A percentile compares a stretch with the other conserved stretches of the same genome.
phyloP scores from a whole-genome alignment of 30 jellyfish, hydroid and myxozoan species.

The Aurelia sp. region DNA sequence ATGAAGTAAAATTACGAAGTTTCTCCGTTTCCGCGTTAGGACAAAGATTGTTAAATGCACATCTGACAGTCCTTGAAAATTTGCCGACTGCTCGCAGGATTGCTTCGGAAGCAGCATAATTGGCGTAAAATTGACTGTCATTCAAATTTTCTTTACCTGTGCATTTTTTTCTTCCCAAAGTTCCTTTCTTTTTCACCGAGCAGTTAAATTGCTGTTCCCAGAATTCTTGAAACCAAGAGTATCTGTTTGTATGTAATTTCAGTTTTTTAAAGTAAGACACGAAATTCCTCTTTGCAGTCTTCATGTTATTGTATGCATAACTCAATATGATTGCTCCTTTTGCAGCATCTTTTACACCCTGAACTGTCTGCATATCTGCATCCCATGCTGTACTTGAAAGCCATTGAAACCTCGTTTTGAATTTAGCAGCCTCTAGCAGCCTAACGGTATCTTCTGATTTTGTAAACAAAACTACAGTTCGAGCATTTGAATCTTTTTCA shows the following conservation, averaged over 20 bases:
- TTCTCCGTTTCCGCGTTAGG: too few relatives aligned
- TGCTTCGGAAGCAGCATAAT: not conserved
- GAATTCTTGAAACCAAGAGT: slow-evolving; percentile 39
- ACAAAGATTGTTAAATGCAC: too few relatives aligned
- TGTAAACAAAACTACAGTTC: slow-evolving; percentile 10
- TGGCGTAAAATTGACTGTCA: not conserved
- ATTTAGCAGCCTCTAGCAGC: slow-evolving; percentile 8
- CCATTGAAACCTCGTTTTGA: not conserved
- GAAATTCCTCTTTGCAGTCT: not conserved
- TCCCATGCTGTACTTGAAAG: slow-evolving; percentile 9
- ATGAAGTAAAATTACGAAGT: too few relatives aligned
- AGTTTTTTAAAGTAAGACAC: slow-evolving; percentile 1
- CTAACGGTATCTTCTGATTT: slow-evolving; percentile 15
- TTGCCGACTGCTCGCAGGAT: too few relatives aligned
- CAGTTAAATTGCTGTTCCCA: slow-evolving; percentile 38
- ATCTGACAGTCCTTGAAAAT: too few relatives aligned
- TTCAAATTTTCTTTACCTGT: slow-evolving; percentile 17
- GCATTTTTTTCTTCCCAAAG: not conserved
- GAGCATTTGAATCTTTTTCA: not conserved
- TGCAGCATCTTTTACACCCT: slow-evolving; percentile 15
- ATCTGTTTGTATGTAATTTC: not conserved
- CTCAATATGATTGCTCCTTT: slow-evolving; percentile 44
- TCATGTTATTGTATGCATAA: not conserved
- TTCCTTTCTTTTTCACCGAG: not conserved
- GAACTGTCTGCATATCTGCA: not conserved